Base-by-base conservation (phyloP, 2,888 invertebrate genomes). In the Heliconius erato region DNA sequence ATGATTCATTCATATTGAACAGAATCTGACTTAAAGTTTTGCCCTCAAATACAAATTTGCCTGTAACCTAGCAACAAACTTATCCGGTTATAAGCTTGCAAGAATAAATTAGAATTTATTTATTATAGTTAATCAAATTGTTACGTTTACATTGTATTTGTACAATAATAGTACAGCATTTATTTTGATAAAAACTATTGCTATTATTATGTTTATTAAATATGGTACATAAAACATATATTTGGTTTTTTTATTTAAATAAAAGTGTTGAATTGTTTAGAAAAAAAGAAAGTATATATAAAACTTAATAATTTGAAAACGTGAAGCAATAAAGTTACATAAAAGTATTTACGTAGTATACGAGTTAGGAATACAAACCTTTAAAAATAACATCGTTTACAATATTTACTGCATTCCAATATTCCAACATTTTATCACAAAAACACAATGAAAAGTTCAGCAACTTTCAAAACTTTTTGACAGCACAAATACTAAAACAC, bases 391-490 rank as follows among this genome's bases (percentile, higher is more conserved):
- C 74, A 82, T 79, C 81, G 81, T 82, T 82, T 81, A 83, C 78
- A 82, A 63, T 83, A 40, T 80, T 63, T 67, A 79, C 76, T 80
- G 79, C 82, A 81, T 83, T 86, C 82, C 74, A 86, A 85, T 83
- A 84, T 82, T 82, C 83, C 84, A 81, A 85, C 84, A 86, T 87
- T 86, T 84, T 85, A 87, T 81, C 81, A 83, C 84, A 82, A 89
- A 88, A 88, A 89, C 88, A 84, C 85, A 72, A 89, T 90, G 87
- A 90, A 86, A 90, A 91, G 90, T 91, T 91, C 85, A 87, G 89
- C 88, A 91, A 91, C 88, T 88, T 87, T 87, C 82, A 84, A 92
- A 94, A 93, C 92, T 93, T 93, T 92, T 91, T 87, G 86, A 91
- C 91, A 90, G 91, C 91, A 93, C 91, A 88, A 86, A 86, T 84